phyloP scores from a whole-genome alignment of 2,113 vertebrate genomes.

The Isichthys henryi region DNA sequence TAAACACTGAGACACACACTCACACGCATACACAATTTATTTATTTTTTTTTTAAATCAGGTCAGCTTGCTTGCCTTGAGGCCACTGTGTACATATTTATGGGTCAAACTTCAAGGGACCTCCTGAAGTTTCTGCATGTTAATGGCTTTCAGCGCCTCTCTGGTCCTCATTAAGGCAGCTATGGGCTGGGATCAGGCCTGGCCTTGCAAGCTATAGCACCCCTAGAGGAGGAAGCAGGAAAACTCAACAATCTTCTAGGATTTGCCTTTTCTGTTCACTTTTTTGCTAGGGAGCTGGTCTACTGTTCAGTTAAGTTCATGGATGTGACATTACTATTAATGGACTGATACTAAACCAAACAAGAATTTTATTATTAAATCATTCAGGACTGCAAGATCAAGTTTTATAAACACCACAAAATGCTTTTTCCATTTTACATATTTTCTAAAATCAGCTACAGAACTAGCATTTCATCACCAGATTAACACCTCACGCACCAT shows the following conservation, averaged over 20 bases:
- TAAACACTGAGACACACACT: background rate
- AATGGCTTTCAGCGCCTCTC: conserved; percentile 43
- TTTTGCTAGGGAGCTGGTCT: background rate
- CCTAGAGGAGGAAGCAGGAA: background rate
- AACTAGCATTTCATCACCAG: background rate
- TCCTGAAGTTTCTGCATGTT: conserved; percentile 42
- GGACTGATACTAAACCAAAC: background rate
- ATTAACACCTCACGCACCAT: background rate
- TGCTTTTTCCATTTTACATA: background rate
- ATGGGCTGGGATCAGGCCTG: background rate
- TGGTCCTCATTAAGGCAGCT: conserved; percentile 48
- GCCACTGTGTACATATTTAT: conserved; percentile 50
- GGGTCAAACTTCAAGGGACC: conserved; percentile 48
- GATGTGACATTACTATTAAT: background rate
- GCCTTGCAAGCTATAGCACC: conserved; percentile 7
- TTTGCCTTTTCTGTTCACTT: background rate
- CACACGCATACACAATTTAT: background rate
- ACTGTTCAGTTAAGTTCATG: background rate
- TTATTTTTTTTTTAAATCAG: conserved; percentile 3
- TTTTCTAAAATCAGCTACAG: background rate
- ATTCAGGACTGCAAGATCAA: background rate
- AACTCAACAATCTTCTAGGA: conserved; percentile 19
- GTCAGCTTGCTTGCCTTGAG: conserved; percentile 41
- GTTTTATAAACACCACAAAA: background rate
- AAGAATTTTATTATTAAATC: background rate